Evolutionary conservation across 2,888 invertebrate genomes (phyloP).

Genomic region (Rhopalosiphum nymphaeae): DNA sequence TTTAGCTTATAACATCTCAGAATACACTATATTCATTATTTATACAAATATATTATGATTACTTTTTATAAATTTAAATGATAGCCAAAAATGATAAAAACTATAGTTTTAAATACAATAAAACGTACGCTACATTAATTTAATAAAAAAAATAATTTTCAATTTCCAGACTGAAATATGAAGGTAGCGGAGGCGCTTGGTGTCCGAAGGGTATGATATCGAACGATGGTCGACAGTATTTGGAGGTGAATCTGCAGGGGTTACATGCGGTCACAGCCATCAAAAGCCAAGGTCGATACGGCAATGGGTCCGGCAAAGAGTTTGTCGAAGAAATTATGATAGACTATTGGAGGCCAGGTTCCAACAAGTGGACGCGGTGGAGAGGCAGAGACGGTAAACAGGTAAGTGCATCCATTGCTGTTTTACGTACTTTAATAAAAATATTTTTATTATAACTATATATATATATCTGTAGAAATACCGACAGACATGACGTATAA

Average conservation of each 20-base stretch:
- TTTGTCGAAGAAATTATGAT: constrained; percentile 86
- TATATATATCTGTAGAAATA: not conserved
- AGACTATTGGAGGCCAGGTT: constrained; percentile 82
- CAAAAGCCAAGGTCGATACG: constrained; percentile 91
- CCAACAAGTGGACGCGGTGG: constrained; percentile 83
- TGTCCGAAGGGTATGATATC: constrained; percentile 87
- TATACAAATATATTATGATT: not conserved
- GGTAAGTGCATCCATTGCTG: constrained; percentile 72
- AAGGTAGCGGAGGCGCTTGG: constrained; percentile 92
- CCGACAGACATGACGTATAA: not conserved
- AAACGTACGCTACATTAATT: not conserved
- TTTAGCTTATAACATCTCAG: not conserved
- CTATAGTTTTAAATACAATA: not conserved
- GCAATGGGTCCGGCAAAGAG: constrained; percentile 90
- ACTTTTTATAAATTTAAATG: not conserved
- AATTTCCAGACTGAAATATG: constrained; percentile 81
- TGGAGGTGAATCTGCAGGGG: constrained; percentile 83
- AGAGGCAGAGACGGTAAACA: constrained; percentile 82
- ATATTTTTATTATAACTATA: not conserved
- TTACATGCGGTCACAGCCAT: constrained; percentile 85
- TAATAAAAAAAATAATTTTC: not conserved
- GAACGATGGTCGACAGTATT: constrained; percentile 81
- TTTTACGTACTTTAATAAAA: not conserved
- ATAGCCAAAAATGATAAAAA: not conserved
- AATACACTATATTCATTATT: not conserved